Evolutionary conservation across 2,797 vertebrate genomes (phyloP).

Genomic region (Pangasius macronema): DNA sequence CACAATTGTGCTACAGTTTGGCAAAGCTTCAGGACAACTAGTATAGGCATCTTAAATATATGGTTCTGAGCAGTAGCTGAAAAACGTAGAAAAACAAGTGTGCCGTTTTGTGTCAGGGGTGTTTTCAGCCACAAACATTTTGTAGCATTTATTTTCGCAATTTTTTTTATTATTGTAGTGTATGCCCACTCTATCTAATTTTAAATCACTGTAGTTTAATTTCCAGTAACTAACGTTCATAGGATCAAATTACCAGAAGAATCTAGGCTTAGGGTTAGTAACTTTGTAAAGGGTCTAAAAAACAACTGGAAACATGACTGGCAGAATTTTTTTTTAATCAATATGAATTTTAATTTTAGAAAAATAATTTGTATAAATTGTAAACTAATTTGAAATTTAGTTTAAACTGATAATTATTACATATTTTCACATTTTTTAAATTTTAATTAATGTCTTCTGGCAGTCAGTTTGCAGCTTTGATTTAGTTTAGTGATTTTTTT

Average conservation of each 20-base stretch:
- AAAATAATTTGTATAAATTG: neutral
- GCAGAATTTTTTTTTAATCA: neutral
- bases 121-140: neutral
- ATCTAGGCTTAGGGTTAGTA: neutral
- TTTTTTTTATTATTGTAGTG: neutral
- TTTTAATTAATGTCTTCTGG: neutral
- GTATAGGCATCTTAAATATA: slow-evolving; percentile 38
- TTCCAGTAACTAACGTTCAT: neutral
- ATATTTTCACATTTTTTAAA: neutral
- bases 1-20: slow-evolving; percentile 50
- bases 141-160: slow-evolving; percentile 9
- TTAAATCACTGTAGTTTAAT: neutral
- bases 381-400: neutral
- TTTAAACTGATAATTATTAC: neutral
- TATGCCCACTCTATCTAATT: neutral
- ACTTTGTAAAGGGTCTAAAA: neutral
- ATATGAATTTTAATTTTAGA: neutral
- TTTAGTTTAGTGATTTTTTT: neutral
- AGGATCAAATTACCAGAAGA: slow-evolving; percentile 5
- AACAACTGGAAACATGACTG: neutral
- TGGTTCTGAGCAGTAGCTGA: neutral
- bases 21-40: slow-evolving; percentile 27
- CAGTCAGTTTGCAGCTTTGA: neutral
- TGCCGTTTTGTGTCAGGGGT: slow-evolving; percentile 1
- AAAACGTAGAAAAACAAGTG: slow-evolving; percentile 25